Conservation (phyloP, 2,113 vertebrate genomes). For the Cinclus mexicanus region DNA sequence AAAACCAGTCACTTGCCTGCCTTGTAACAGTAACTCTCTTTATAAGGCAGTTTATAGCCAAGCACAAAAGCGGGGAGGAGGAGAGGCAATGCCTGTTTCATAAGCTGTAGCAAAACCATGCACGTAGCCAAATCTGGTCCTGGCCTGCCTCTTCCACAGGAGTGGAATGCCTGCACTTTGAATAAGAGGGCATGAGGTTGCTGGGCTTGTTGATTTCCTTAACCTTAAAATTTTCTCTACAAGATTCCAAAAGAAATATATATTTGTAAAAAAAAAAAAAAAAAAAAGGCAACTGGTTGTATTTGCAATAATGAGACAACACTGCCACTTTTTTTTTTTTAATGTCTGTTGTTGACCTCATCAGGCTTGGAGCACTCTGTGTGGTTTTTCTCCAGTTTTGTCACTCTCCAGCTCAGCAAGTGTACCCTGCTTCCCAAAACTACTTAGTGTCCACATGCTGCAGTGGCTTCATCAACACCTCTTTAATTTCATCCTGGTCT, state of each 20-base stretch:
- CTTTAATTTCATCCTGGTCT: neutral
- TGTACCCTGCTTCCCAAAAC: neutral
- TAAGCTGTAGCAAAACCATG: neutral
- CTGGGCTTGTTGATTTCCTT: neutral
- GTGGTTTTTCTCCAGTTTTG: neutral
- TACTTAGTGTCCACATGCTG: neutral
- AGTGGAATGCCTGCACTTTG: slow-evolving; percentile 8
- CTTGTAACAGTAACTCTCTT: slow-evolving; percentile 54
- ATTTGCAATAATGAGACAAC: neutral
- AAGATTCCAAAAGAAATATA: neutral
- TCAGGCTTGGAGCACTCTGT: neutral
- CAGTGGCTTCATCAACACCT: neutral
- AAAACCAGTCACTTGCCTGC: slow-evolving; percentile 31
- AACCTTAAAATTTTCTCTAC: neutral
- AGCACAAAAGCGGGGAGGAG: slow-evolving; percentile 17
- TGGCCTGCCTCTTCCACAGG: neutral
- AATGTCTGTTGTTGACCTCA: neutral
- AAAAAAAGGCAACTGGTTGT: neutral
- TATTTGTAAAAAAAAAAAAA: neutral
- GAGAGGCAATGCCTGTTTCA: slow-evolving; percentile 32
- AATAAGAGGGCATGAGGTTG: neutral
- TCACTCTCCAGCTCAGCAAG: neutral
- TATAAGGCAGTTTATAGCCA: slow-evolving; percentile 43
- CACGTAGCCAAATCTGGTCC: neutral
- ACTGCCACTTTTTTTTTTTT: neutral